phyloP scores from a whole-genome alignment of 1,140 invertebrate genomes.

The Rhyzopertha dominica region DNA sequence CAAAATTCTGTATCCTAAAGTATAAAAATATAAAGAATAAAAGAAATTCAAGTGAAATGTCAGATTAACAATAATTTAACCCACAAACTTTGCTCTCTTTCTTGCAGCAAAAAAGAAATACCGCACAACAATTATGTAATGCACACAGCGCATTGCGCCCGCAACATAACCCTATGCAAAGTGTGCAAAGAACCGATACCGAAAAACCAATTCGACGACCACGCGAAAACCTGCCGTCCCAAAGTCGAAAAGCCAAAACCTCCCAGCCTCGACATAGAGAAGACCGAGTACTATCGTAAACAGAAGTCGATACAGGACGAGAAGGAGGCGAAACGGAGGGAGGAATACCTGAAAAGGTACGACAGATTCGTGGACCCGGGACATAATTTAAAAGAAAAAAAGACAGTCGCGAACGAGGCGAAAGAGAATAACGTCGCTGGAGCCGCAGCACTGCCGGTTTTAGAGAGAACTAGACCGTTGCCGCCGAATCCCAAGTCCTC shows the following conservation, averaged over 20 bases:
- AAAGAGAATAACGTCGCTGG: slow-evolving; percentile 8
- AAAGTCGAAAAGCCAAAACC: slow-evolving; percentile 12
- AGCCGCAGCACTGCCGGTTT: background rate
- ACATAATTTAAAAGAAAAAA: slow-evolving; percentile 19
- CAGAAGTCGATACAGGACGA: slow-evolving; percentile 30
- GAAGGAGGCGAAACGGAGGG: slow-evolving; percentile 23
- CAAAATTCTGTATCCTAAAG: background rate
- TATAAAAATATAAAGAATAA: background rate
- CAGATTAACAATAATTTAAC: background rate
- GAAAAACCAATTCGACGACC: slow-evolving; percentile 34
- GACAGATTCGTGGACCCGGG: slow-evolving; percentile 30
- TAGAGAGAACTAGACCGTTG: slow-evolving; percentile 11
- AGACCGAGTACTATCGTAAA: slow-evolving; percentile 29
- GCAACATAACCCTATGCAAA: slow-evolving; percentile 41
- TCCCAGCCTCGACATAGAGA: slow-evolving; percentile 29
- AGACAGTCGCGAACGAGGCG: background rate
- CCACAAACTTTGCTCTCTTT: slow-evolving; percentile 1
- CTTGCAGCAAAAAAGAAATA: slow-evolving; percentile 43
- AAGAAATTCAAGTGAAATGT: background rate
- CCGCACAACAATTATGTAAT: slow-evolving; percentile 45
- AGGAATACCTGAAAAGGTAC: slow-evolving; percentile 25
- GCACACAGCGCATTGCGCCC: slow-evolving; percentile 42
- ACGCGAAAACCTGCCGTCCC: slow-evolving; percentile 31
- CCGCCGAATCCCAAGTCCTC: slow-evolving; percentile 5
- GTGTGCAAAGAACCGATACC: slow-evolving; percentile 41